Evolutionary conservation across 1,140 invertebrate species (phyloP), one percentile per base, ranked within the genome.

Genomic region (Periplaneta americana): DNA sequence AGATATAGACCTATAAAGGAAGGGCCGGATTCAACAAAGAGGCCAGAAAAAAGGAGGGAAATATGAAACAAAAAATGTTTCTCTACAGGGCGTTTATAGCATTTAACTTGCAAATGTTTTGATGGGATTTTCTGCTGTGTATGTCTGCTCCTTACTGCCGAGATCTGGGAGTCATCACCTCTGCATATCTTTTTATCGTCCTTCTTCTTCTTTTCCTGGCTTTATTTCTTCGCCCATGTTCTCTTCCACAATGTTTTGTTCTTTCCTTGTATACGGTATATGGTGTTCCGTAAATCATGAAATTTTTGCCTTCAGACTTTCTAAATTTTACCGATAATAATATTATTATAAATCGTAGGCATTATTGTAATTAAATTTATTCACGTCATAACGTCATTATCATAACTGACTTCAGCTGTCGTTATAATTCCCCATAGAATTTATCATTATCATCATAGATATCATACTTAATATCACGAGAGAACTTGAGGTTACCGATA

Each of bases 21-120:
- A 57, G 1, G 48, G 17, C 22, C 22, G 48, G 22, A 57, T 57
- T 57, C 48, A 57, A n/a, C 3, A n/a, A 57, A 57, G 22, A 57
- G 48, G 48, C 18, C 39, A 6, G 48, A n/a, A n/a, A 57, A 57
- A n/a, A n/a, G 48, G 48, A 57, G 2, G 48, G 48, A 57, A 76
- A 76, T 34, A 76, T 76, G 35, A 34, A 76, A 76, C 75, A 76
- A 76, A 76, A 76, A 76, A 76, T 76, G 31, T 76, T 76, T 76
- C 75, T 76, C 75, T 36, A 76, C 75, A 36, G 75, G 75, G 33
- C 33, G 33, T 76, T 76, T 76, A 76, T 33, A 76, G 35, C 75
- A 76, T 76, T 76, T 76, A 76, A 76, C 75, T 76, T 76, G 75
- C 75, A 76, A 76, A 76, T 76, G 75, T 76, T 34, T 76, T 36